Percentiles rank a stretch among this genome's conserved stretches.
Evolutionary conservation across 2,888 invertebrate genomes (phyloP).

Genomic region (Chromoteleia sp.): DNA sequence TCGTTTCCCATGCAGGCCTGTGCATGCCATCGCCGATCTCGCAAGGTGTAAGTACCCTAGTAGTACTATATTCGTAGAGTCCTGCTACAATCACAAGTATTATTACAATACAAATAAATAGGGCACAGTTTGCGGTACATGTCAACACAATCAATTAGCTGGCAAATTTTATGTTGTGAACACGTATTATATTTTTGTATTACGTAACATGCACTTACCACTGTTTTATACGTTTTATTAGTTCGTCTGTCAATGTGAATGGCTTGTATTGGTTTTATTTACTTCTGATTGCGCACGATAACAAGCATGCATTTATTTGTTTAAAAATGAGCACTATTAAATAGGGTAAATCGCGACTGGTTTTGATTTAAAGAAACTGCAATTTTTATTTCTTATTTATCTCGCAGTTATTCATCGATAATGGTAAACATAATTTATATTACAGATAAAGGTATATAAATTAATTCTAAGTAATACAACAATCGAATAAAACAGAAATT

Average conservation of each 20-base stretch:
- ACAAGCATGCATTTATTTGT: conserved; percentile 58
- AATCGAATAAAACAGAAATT: too few species aligned
- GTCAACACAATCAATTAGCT: too few species aligned
- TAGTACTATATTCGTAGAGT: conserved; percentile 48
- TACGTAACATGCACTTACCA: not conserved
- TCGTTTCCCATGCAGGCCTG: conserved; percentile 87
- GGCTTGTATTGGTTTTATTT: conserved; percentile 33
- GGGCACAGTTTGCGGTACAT: not conserved
- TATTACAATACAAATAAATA: not conserved
- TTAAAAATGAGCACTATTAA: conserved; percentile 20
- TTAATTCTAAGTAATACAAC: too few species aligned
- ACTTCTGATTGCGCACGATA: conserved; percentile 48
- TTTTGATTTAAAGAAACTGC: too few species aligned
- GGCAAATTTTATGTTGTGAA: not conserved
- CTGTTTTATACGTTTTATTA: not conserved
- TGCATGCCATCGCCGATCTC: conserved; percentile 95
- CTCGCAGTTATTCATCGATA: too few species aligned
- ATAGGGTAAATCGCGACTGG: not conserved
- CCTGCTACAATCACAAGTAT: conserved; percentile 40
- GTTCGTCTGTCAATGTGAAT: conserved; percentile 9
- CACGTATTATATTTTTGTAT: not conserved
- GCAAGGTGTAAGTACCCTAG: conserved; percentile 93
- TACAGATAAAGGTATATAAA: too few species aligned
- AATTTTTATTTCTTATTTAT: too few species aligned
- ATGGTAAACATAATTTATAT: too few species aligned